These are phyloP conservation scores for Serinus canaria DNA, from an alignment of 2,113 vertebrate genomes.

Conservation along the genomic window DNA sequence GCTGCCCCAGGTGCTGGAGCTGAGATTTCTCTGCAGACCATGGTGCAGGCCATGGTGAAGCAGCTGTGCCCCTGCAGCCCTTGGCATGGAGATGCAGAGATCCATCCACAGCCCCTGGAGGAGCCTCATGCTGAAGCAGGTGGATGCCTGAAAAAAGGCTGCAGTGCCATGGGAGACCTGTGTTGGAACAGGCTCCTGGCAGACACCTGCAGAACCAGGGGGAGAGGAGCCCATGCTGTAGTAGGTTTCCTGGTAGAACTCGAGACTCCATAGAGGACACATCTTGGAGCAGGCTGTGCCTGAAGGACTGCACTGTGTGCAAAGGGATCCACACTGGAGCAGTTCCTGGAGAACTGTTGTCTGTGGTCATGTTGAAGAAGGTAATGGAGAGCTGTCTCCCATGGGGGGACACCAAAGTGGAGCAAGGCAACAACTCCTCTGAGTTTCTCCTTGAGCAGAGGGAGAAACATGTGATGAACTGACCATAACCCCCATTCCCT, in stretches of 20 bases:
- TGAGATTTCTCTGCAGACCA: neutral
- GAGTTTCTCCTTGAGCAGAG: neutral
- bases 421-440: neutral
- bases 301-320: neutral
- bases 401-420: neutral
- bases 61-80: too few relatives aligned
- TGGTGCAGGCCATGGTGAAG: neutral
- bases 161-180: rapidly evolving
- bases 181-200: too few relatives aligned
- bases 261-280: neutral
- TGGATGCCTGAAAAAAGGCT: neutral
- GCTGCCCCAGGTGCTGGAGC: neutral
- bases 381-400: neutral
- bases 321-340: neutral
- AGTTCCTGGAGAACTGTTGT: neutral
- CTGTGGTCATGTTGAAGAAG: neutral
- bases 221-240: neutral
- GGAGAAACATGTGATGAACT: neutral
- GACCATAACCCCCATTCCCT: neutral
- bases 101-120: neutral
- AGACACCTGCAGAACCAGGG: neutral
- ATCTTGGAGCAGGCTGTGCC: neutral
- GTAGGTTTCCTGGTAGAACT: neutral
- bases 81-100: neutral
- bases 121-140: rapidly evolving